phyloP scores from a whole-genome alignment of 2,797 vertebrate genomes.

The Neosilurus hyrtlii region DNA sequence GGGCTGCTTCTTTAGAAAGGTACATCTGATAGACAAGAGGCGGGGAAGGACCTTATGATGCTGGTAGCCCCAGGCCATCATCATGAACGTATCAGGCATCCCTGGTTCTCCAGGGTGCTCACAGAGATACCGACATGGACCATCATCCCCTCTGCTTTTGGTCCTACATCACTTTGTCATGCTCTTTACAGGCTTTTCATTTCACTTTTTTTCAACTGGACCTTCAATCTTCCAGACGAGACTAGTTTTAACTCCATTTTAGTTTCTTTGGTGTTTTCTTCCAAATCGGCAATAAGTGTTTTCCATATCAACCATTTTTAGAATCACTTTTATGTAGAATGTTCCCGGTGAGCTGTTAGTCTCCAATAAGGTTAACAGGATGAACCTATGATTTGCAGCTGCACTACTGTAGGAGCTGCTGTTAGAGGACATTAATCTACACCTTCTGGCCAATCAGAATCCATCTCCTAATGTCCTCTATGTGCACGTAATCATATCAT shows the following conservation, averaged over 20 bases:
- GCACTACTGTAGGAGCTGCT: neutral
- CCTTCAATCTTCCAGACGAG: neutral
- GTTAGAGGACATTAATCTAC: neutral
- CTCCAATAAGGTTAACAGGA: neutral
- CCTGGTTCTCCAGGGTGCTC: neutral
- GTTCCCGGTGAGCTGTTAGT: neutral
- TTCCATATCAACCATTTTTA: neutral
- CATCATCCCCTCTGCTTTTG: neutral
- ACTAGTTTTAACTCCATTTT: neutral
- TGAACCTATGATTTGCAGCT: neutral
- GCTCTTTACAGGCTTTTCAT: neutral
- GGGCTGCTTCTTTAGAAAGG: neutral
- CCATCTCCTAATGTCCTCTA: neutral
- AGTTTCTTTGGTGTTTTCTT: neutral
- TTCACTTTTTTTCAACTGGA: neutral
- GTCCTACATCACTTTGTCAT: neutral
- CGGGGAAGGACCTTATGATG: neutral
- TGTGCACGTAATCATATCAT: neutral
- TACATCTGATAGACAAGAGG: neutral
- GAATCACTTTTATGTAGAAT: neutral
- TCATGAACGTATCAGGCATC: too few species aligned
- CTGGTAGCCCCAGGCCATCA: neutral
- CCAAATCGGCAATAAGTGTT: neutral
- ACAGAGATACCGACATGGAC: neutral
- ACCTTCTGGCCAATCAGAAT: constrained; percentile 8